Percentiles rank a stretch among this genome's conserved stretches.
These are phyloP conservation scores for Cylindroiulus punctatus DNA, from an alignment of 2,888 invertebrate genomes.

Conservation along the genomic window DNA sequence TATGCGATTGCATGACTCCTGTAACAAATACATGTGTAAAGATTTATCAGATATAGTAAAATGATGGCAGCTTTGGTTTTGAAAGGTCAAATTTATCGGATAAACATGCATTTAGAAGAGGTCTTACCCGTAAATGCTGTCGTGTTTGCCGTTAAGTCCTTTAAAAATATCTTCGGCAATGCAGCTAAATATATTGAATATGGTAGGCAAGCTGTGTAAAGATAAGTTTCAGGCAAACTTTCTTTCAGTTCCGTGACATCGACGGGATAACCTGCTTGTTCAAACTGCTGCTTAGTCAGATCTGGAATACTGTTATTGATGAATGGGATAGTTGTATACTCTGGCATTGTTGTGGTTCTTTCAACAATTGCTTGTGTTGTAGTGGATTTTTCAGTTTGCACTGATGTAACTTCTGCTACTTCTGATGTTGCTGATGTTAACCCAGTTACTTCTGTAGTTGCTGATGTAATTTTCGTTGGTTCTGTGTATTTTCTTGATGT, in stretches of 20 bases:
- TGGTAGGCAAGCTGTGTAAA: constrained; percentile 49
- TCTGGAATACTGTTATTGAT: constrained; percentile 36
- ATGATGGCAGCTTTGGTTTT: not conserved
- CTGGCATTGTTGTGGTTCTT: not conserved
- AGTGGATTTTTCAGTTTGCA: not conserved
- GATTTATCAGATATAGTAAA: not conserved
- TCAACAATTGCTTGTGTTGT: not conserved
- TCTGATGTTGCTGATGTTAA: not conserved
- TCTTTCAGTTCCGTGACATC: not conserved
- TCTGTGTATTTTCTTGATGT: not conserved
- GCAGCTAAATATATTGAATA: not conserved
- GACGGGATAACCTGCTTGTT: constrained; percentile 4
- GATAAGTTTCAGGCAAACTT: not conserved
- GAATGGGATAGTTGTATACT: not conserved
- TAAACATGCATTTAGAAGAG: not conserved
- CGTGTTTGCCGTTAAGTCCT: not conserved
- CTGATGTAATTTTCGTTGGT: not conserved
- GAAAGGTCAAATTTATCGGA: too few relatives aligned
- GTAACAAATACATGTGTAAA: not conserved
- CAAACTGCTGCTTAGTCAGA: constrained; percentile 34
- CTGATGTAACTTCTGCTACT: not conserved
- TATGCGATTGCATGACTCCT: not conserved
- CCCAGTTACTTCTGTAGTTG: not conserved
- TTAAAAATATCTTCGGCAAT: not conserved
- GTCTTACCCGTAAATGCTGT: constrained; percentile 48